These are phyloP conservation scores for Mythimna impura DNA, from an alignment of 2,888 invertebrate genomes.

Conservation along the genomic window DNA sequence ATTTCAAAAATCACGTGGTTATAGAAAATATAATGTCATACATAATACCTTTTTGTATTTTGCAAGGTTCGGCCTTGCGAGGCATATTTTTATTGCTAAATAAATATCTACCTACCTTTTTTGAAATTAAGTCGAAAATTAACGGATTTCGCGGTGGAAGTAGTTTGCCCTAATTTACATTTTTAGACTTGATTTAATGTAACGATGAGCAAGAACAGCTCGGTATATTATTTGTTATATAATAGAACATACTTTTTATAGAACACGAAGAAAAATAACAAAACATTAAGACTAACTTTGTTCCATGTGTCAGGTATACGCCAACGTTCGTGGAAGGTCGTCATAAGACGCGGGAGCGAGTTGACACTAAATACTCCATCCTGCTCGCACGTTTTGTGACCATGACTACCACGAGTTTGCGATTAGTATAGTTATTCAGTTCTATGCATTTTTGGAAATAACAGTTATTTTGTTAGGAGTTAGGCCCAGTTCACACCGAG, in stretches of 20 bases:
- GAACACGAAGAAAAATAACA: constrained; percentile 23
- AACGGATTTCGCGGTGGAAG: neutral
- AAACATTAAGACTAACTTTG: constrained; percentile 31
- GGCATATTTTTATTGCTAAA: neutral
- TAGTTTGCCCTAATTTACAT: constrained; percentile 24
- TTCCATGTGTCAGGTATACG: constrained; percentile 18
- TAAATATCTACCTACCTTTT: neutral
- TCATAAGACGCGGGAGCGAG: constrained; percentile 8
- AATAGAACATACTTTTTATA: constrained; percentile 20
- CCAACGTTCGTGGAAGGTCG: neutral
- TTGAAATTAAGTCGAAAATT: constrained; percentile 5
- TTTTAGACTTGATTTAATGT: constrained; percentile 18
- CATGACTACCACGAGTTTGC: neutral
- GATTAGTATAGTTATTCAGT: constrained; percentile 36
- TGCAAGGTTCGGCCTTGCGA: neutral
- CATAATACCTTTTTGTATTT: too few relatives aligned
- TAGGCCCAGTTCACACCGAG: neutral
- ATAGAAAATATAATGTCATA: neutral
- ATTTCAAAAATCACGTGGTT: neutral
- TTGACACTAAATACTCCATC: constrained; percentile 11
- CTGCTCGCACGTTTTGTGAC: constrained; percentile 18
- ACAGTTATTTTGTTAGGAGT: constrained; percentile 30
- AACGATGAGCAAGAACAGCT: constrained; percentile 28
- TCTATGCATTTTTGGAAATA: constrained; percentile 54
- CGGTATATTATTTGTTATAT: constrained; percentile 23